phyloP scores from a whole-genome alignment of 2,888 invertebrate species.

The Xestia ashworthii region DNA sequence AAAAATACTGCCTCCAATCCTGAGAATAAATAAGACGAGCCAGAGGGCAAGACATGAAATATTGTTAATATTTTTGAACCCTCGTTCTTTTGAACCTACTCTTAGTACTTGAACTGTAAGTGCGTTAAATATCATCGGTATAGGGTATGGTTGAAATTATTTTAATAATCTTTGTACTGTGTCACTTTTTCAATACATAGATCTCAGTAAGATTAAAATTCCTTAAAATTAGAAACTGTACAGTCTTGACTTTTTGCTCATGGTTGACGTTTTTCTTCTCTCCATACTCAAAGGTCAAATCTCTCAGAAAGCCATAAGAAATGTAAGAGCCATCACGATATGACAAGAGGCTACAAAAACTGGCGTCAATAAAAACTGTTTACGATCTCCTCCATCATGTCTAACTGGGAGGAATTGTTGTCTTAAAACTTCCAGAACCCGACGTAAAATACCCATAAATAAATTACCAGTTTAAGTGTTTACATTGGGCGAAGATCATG shows the following conservation, averaged over 20 bases:
- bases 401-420: constrained; percentile 77
- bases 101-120: neutral
- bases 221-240: neutral
- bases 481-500: constrained; percentile 28
- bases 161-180: neutral
- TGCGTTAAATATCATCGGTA: neutral
- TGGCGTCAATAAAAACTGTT: constrained; percentile 75
- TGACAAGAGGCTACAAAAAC: constrained; percentile 70
- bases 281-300: constrained; percentile 41
- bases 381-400: constrained; percentile 77
- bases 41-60: neutral
- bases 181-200: neutral
- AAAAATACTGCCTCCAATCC: neutral
- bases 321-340: constrained; percentile 64
- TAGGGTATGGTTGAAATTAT: neutral
- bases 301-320: constrained; percentile 67
- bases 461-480: constrained; percentile 62
- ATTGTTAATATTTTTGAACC: neutral
- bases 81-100: neutral
- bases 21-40: constrained; percentile 10
- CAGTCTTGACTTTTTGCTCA: neutral
- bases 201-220: neutral
- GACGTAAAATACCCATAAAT: constrained; percentile 70
- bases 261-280: neutral
- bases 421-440: constrained; percentile 64